Percentiles rank a stretch among this genome's conserved stretches.
Evolutionary conservation across 1,140 invertebrate species (phyloP).

Genomic region (Cotesia glomerata): DNA sequence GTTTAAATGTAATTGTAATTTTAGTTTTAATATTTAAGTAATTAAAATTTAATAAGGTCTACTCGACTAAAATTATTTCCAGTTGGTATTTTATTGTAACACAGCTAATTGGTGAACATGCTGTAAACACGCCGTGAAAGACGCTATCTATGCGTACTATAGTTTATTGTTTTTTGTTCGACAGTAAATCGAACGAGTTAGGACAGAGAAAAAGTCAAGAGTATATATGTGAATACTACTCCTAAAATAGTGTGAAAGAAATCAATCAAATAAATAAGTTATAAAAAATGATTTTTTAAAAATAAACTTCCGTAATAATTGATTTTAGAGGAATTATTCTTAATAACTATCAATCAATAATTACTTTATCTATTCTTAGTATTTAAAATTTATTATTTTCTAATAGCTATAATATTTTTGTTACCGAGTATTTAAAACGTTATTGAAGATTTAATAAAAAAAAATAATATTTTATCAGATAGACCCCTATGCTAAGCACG

Average conservation of each 20-base stretch:
- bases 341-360: too few relatives aligned
- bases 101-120: constrained; percentile 45
- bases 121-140: constrained; percentile 44
- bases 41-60: not conserved
- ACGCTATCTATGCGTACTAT: constrained; percentile 40
- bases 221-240: not conserved
- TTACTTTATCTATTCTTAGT: not conserved
- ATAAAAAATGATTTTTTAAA: not conserved
- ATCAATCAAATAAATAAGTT: not conserved
- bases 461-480: not conserved
- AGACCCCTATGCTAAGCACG: not conserved
- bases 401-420: not conserved
- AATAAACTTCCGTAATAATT: too few relatives aligned
- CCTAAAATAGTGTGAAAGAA: too few relatives aligned
- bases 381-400: not conserved
- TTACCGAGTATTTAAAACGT: not conserved
- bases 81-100: constrained; percentile 17
- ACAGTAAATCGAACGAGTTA: not conserved
- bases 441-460: not conserved
- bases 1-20: too few relatives aligned
- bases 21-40: not conserved
- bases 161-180: constrained; percentile 3
- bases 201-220: not conserved
- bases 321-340: too few relatives aligned
- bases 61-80: not conserved